These are phyloP conservation scores for Drosophila orosa DNA, from an alignment of 1,140 invertebrate genomes.

Conservation along the genomic window DNA sequence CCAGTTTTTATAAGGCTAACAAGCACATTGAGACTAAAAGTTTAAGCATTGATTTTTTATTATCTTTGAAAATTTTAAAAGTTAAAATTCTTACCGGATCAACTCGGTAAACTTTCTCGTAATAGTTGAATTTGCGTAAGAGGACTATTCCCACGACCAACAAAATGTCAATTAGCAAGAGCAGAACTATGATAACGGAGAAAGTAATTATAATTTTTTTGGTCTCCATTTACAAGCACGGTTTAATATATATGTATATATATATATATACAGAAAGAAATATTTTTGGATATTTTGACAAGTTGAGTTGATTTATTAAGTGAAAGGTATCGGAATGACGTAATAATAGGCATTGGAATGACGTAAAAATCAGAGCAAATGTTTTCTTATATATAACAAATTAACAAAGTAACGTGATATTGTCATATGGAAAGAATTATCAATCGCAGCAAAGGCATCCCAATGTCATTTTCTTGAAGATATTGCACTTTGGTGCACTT, in stretches of 20 bases:
- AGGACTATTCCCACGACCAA: background rate
- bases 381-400: too few species aligned
- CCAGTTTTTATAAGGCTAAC: too few species aligned
- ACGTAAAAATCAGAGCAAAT: background rate
- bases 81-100: background rate
- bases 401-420: too few species aligned
- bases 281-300: background rate
- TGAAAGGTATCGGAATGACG: too few species aligned
- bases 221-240: background rate
- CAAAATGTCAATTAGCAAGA: background rate
- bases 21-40: too few species aligned
- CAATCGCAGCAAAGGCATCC: too few species aligned
- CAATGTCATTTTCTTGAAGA: too few species aligned
- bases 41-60: too few species aligned
- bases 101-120: background rate
- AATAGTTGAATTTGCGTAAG: background rate
- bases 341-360: background rate
- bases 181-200: background rate
- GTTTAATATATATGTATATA: background rate
- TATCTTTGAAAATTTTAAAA: too few species aligned
- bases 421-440: too few species aligned
- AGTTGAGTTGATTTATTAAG: too few species aligned
- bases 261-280: background rate
- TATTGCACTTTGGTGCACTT: too few species aligned
- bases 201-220: background rate